Conservation (phyloP, 2,888 invertebrate species). For the Xanthorhoe designata region DNA sequence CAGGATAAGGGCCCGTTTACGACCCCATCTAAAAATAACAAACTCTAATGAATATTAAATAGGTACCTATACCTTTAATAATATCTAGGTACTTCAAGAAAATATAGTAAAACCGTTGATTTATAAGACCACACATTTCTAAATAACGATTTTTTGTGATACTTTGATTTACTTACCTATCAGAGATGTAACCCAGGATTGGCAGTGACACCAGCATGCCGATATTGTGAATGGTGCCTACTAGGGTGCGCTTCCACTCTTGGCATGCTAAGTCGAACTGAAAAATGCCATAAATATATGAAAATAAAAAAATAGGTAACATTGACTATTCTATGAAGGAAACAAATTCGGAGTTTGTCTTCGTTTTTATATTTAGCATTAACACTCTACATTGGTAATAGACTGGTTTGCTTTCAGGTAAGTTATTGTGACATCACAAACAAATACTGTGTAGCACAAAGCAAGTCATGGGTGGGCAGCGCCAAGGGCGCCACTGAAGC, state of each 20-base stretch:
- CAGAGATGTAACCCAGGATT: slow-evolving; percentile 89
- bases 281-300: slow-evolving; percentile 34
- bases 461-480: neutral
- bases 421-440: slow-evolving; percentile 5
- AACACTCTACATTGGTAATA: neutral
- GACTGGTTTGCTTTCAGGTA: neutral
- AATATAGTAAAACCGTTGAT: too few species aligned
- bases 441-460: neutral
- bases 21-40: slow-evolving; percentile 67
- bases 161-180: slow-evolving; percentile 73
- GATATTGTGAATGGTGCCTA: slow-evolving; percentile 90
- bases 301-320: too few species aligned
- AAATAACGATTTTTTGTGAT: too few species aligned
- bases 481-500: slow-evolving; percentile 17
- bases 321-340: too few species aligned
- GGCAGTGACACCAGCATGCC: slow-evolving; percentile 91
- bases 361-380: too few species aligned
- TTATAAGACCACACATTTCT: too few species aligned
- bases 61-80: neutral
- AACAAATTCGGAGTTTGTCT: too few species aligned
- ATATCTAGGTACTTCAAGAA: too few species aligned
- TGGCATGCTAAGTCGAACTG: slow-evolving; percentile 83
- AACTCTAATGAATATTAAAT: too few species aligned
- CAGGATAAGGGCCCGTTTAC: slow-evolving; percentile 71
- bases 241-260: slow-evolving; percentile 90